These are phyloP conservation scores for Orthonychiurus folsomi DNA, from an alignment of 2,888 invertebrate species.

Conservation along the genomic window DNA sequence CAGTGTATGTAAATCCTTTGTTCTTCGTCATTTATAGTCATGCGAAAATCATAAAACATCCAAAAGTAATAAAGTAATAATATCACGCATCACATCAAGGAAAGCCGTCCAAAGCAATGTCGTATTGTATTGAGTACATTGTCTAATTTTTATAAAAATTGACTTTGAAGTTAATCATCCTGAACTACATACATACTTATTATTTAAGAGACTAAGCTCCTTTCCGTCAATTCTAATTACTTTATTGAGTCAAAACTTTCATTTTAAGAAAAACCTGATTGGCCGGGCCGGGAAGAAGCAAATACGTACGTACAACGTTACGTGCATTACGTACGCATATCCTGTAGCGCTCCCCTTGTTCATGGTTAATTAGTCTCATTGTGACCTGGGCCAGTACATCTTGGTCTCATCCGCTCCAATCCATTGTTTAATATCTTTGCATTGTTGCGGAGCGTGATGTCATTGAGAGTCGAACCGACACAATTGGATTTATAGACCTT, in stretches of 20 bases:
- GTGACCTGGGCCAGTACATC: not conserved
- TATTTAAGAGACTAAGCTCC: no score
- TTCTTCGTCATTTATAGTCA: no score
- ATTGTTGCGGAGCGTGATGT: not conserved
- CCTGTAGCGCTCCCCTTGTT: not conserved
- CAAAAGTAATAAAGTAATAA: no score
- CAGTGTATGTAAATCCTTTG: no score
- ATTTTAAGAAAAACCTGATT: not conserved
- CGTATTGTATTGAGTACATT: no score
- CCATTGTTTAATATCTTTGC: not conserved
- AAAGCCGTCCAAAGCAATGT: no score
- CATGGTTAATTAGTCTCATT: not conserved
- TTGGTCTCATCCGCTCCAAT: not conserved
- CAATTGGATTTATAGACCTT: not conserved
- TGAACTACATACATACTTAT: no score
- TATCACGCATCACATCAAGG: no score
- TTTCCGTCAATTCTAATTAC: not conserved
- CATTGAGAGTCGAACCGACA: not conserved
- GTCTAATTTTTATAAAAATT: no score
- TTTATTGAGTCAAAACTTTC: not conserved
- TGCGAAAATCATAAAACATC: no score
- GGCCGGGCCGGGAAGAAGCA: not conserved
- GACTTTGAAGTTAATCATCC: no score
- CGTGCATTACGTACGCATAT: not conserved
- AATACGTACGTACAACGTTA: not conserved